phyloP scores from a whole-genome alignment of 1,140 invertebrate genomes.

The Cotesia chilonis region DNA sequence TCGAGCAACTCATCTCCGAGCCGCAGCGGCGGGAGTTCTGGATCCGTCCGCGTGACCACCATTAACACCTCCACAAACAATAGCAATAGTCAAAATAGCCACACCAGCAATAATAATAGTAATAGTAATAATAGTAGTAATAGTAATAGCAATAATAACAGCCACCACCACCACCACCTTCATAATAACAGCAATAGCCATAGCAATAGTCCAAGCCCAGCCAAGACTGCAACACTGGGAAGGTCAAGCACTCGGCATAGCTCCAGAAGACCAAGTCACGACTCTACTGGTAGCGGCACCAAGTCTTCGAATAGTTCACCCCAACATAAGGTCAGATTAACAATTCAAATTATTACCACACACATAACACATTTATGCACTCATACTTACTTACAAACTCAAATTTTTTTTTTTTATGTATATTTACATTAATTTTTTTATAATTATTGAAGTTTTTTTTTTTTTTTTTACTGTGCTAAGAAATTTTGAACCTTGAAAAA shows the following conservation, averaged over 20 bases:
- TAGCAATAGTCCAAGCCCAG: slow-evolving; percentile 50
- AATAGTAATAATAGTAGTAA: too few species aligned
- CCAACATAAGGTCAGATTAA: slow-evolving; percentile 58
- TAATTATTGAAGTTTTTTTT: too few species aligned
- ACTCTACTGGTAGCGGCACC: slow-evolving; percentile 54
- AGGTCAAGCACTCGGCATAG: slow-evolving; percentile 54
- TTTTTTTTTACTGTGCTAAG: too few species aligned
- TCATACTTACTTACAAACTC: too few species aligned
- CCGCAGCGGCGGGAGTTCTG: slow-evolving; percentile 60
- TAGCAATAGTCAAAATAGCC: too few species aligned
- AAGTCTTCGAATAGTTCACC: slow-evolving; percentile 60
- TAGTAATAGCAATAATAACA: slow-evolving; percentile 44
- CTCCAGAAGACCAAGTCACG: slow-evolving; percentile 58
- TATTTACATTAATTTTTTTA: too few species aligned
- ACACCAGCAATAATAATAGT: too few species aligned
- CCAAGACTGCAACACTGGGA: slow-evolving; percentile 54
- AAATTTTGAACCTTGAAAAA: too few species aligned
- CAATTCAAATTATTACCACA: slow-evolving; percentile 22
- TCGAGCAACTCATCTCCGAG: slow-evolving; percentile 63
- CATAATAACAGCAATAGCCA: too few species aligned
- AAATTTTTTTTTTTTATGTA: too few species aligned
- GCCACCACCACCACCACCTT: slow-evolving; percentile 28
- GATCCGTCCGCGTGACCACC: slow-evolving; percentile 53
- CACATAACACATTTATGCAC: too few species aligned
- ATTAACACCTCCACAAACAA: too few species aligned